These are phyloP conservation scores for Globodera rostochiensis DNA, from an alignment of 1,140 invertebrate genomes.

Conservation along the genomic window DNA sequence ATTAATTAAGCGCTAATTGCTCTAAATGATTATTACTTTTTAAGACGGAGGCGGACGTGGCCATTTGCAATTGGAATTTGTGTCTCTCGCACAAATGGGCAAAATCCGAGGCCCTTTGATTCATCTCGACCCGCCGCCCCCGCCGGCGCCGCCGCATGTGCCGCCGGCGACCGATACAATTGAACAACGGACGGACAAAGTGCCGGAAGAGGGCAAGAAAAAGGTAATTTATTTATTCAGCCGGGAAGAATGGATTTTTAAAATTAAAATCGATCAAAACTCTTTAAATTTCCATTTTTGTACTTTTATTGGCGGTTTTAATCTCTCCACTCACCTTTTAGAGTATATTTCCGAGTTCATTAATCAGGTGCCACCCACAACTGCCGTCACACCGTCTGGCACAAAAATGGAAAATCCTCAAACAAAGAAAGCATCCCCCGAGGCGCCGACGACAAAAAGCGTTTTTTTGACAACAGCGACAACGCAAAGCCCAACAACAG, in stretches of 20 bases:
- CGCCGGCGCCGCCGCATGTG: too few relatives aligned
- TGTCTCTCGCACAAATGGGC: slow-evolving; percentile 29
- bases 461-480: background rate
- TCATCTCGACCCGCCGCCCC: slow-evolving; percentile 17
- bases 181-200: background rate
- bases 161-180: background rate
- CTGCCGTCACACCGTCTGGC: background rate
- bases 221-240: background rate
- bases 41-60: slow-evolving; percentile 15
- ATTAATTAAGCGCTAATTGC: background rate
- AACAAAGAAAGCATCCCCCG: background rate
- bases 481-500: background rate
- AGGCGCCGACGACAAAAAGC: background rate
- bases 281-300: too few relatives aligned
- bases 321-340: too few relatives aligned
- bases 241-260: too few relatives aligned
- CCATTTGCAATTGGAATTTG: slow-evolving; percentile 24
- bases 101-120: slow-evolving; percentile 27
- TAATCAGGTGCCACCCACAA: background rate
- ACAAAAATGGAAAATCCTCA: background rate
- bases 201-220: background rate
- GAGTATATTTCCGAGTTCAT: background rate
- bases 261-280: too few relatives aligned
- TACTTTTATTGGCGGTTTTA: too few relatives aligned
- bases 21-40: background rate